Evolutionary conservation across 2,797 vertebrate genomes (phyloP), one percentile per base, ranked within the genome.

Genomic region (Enteromius viviparus): DNA sequence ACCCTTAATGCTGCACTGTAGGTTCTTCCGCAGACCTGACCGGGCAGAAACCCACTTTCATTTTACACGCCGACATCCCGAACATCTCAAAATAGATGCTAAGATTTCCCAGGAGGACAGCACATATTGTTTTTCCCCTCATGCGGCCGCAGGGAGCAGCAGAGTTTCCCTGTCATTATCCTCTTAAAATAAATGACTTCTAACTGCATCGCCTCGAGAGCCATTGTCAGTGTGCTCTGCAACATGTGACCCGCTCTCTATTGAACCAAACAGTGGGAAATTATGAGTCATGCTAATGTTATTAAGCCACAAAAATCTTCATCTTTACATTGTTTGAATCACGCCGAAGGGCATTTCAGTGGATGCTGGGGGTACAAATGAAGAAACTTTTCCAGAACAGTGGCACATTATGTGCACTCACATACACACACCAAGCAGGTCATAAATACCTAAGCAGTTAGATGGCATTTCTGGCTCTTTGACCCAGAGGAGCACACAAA

Each of bases 121-220:
- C 68, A 64, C 69, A 72, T 15, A 64, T 51, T 75, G 42, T 72
- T 81, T 79, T 62, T 6, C 70, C 29, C n/a, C 55, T 51, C 42
- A 37, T 15, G 3, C 26, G 15, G 6, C 29, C 5, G 12, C 42
- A 74, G 69, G 69, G 55, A 64, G 15, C 58, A 26, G 70, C 58
- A 75, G 42, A 51, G 15, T 65, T 75, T 75, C 69, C 51, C 53
- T n/a, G n/a, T 49, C 40, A 69, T 71, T 64, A 47, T 83, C 65
- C 29, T 78, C 66, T 78, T 66, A 34, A 78, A 78, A 58, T 76
- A 66, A 83, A 78, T 76, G 5, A 70, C 49, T 70, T 83, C 15
- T 53, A 81, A 65, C 45, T 26, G 55, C 79, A 72, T 71, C 14
- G 26, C 40, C 42, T 49, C 21, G 8, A 72, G 55, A 64, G 19